Evolutionary conservation across 2,888 invertebrate genomes (phyloP).

Genomic region (Metallyticus violacea): DNA sequence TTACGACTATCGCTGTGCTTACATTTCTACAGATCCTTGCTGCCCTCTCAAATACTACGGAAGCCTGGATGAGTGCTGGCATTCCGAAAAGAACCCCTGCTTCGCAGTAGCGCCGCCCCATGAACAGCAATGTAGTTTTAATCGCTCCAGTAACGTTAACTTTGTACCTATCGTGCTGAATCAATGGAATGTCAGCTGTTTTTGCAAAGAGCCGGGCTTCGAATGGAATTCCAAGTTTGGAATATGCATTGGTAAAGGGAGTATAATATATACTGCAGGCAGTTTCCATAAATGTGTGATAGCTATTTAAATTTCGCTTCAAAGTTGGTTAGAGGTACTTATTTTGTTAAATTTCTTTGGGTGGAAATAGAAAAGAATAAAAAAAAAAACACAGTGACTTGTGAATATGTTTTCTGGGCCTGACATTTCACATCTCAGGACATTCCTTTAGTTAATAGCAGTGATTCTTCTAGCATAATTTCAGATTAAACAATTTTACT

Average conservation of each 20-base stretch:
- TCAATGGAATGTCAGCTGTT: constrained; percentile 60
- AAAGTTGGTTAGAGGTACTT: too few species aligned
- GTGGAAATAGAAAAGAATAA: too few species aligned
- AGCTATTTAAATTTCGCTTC: too few species aligned
- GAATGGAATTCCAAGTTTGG: constrained; percentile 59
- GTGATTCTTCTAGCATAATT: too few species aligned
- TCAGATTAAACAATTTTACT: too few species aligned
- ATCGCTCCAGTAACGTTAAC: constrained; percentile 46
- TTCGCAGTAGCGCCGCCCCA: constrained; percentile 44
- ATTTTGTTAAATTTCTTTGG: too few species aligned
- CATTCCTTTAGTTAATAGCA: too few species aligned
- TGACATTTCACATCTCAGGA: too few species aligned
- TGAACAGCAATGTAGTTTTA: neutral
- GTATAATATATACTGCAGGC: too few species aligned
- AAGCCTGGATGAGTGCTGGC: constrained; percentile 48
- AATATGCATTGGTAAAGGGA: constrained; percentile 57
- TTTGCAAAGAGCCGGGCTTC: constrained; percentile 53
- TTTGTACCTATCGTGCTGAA: constrained; percentile 53
- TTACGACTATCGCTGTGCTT: neutral
- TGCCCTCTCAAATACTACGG: constrained; percentile 54
- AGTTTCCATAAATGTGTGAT: too few species aligned
- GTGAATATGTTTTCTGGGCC: too few species aligned
- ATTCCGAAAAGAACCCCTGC: constrained; percentile 53
- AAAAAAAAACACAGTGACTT: too few species aligned
- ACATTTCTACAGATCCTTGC: constrained; percentile 49